phyloP scores from a whole-genome alignment of 2,888 invertebrate genomes.

The Rotaria socialis region DNA sequence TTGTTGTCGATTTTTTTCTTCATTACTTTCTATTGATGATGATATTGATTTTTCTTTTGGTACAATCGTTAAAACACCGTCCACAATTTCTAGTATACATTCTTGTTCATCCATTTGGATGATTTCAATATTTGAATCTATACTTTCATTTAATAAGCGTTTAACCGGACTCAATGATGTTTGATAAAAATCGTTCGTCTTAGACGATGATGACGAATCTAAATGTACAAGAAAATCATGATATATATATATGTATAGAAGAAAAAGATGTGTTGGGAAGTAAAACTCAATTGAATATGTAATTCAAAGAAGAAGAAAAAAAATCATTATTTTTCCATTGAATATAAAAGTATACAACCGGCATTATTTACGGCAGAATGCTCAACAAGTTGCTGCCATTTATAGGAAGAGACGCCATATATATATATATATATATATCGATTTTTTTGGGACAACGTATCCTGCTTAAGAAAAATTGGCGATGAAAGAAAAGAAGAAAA shows the following conservation, averaged over 20 bases:
- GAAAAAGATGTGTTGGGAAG: no score
- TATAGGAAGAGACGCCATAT: background rate
- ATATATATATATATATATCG: background rate
- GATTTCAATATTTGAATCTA: slow-evolving; percentile 4
- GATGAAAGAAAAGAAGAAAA: no score
- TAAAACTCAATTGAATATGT: no score
- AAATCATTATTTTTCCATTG: background rate
- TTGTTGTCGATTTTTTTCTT: background rate
- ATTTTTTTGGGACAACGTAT: background rate
- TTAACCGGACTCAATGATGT: background rate
- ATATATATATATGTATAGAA: no score
- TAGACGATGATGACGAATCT: background rate
- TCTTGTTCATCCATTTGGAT: slow-evolving; percentile 5
- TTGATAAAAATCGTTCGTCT: background rate
- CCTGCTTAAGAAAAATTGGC: background rate
- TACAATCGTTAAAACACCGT: slow-evolving; percentile 1
- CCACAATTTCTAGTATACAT: slow-evolving; percentile 7
- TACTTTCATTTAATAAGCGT: slow-evolving; percentile 22
- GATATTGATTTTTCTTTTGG: slow-evolving; percentile 10
- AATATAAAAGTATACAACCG: background rate
- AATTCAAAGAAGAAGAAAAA: background rate
- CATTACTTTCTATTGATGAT: background rate
- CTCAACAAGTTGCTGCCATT: slow-evolving; percentile 8
- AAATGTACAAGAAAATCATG: no score
- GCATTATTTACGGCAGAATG: background rate